Conservation (phyloP, 1,140 invertebrate species). For the Cydia strobilella region DNA sequence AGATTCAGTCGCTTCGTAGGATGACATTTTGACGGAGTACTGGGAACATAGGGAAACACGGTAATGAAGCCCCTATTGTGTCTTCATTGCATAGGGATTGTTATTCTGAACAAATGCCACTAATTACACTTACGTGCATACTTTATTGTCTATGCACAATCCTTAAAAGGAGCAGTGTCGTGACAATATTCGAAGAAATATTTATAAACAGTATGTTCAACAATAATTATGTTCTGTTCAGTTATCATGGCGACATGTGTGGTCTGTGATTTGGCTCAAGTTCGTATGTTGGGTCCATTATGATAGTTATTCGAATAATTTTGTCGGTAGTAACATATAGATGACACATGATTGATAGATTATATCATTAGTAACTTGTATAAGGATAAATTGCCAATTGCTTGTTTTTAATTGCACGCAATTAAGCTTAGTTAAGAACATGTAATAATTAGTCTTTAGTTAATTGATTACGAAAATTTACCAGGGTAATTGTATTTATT, state of each 20-base stretch:
- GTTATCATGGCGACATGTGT: slow-evolving; percentile 1
- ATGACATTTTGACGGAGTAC: not conserved
- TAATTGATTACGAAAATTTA: too few relatives aligned
- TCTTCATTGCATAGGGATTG: not conserved
- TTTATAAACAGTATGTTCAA: not conserved
- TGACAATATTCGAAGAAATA: not conserved
- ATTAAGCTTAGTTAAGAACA: too few relatives aligned
- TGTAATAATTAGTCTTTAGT: too few relatives aligned
- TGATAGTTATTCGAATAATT: not conserved
- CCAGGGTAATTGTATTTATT: too few relatives aligned
- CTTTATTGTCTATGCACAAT: not conserved
- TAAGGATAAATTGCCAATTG: too few relatives aligned
- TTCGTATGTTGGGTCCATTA: not conserved
- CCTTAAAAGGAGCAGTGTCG: not conserved
- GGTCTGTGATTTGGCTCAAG: slow-evolving; percentile 14
- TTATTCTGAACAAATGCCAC: not conserved
- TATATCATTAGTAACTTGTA: too few relatives aligned
- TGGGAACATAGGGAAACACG: not conserved
- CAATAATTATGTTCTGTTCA: not conserved
- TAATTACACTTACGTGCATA: not conserved
- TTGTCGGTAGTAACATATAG: not conserved
- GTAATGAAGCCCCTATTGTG: not conserved
- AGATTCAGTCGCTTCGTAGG: not conserved
- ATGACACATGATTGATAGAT: too few relatives aligned
- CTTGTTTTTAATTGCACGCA: too few relatives aligned